Base-by-base conservation (phyloP, 2,888 invertebrate genomes). In the Psococerastis gibbosa region DNA sequence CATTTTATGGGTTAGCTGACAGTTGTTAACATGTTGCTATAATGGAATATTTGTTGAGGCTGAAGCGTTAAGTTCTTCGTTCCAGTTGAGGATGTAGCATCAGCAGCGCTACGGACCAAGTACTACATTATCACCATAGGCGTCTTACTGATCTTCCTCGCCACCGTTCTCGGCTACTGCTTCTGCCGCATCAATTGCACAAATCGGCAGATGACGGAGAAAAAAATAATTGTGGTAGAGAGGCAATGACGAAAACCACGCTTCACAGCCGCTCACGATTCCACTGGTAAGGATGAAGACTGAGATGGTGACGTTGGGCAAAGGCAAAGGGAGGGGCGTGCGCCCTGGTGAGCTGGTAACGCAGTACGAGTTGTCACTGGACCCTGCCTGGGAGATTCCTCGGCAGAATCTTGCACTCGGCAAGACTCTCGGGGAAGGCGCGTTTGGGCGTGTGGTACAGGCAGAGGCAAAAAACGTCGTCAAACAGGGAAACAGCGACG, bases 301-400 rank as follows among this genome's bases (percentile, higher is more conserved):
- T 54, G 84, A 85, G 57, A 80, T 84, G 55, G 57, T 73, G 73
- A 15, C 71, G 73, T 41, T 73, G 70, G 48, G 35, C 48, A 35
- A 46, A 2, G 75, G 78, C 6, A 69, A 67, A 35, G 75, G 78
- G 48, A 71, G 71, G 3, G 35, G 48, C 44, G 22, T 46, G 46
- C 9, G 48, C 46, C 32, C 43, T 45, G 41, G 35, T 32, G 74
- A 73, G 53, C 70, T 76, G 57, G 78, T 82, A 57, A 85, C 88
- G 0, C 95, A 95, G 56, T 98, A 97, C 58, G 95, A 97, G 57
- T 69, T 98, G 11, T 94, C 95, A 0, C 69, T 92, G 53, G 98
- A 98, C 58, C 77, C 82, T 1, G 80, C 81, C 52, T 98, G 95
- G 95, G 97, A 98, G 60, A 75, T 95, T 50, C 72, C 83, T 0